phyloP scores from a whole-genome alignment of 2,888 invertebrate genomes.

The Lymantria monacha region DNA sequence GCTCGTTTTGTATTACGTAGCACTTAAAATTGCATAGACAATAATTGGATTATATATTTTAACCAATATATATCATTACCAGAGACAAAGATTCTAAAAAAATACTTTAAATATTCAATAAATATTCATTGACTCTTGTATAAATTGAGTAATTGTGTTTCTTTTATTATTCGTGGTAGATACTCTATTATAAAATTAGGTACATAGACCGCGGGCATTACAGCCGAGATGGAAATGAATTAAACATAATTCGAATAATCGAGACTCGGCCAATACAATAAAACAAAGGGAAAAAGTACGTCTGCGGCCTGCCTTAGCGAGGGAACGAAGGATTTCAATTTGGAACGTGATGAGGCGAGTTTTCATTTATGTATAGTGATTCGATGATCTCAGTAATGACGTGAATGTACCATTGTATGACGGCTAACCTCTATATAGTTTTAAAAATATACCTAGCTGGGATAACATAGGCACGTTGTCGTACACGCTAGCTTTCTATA shows the following conservation, averaged over 20 bases:
- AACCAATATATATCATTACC: background rate
- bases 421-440: background rate
- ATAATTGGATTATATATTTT: too few species aligned
- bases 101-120: background rate
- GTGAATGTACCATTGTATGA: slow-evolving; percentile 24
- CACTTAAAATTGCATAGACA: too few species aligned
- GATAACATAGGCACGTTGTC: too few species aligned
- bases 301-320: slow-evolving; percentile 63
- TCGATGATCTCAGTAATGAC: slow-evolving; percentile 55
- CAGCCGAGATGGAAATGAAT: slow-evolving; percentile 76
- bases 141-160: background rate
- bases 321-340: slow-evolving; percentile 80
- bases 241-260: slow-evolving; percentile 81
- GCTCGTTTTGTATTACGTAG: too few species aligned
- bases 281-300: slow-evolving; percentile 75
- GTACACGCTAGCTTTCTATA: too few species aligned
- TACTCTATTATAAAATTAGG: slow-evolving; percentile 36
- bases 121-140: background rate
- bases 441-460: background rate
- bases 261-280: slow-evolving; percentile 72
- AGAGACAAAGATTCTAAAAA: background rate
- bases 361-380: slow-evolving; percentile 70
- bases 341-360: slow-evolving; percentile 80
- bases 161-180: slow-evolving; percentile 28
- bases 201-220: slow-evolving; percentile 57